Evolutionary conservation across 2,888 invertebrate species (phyloP).

Genomic region (Dryobota labecula): DNA sequence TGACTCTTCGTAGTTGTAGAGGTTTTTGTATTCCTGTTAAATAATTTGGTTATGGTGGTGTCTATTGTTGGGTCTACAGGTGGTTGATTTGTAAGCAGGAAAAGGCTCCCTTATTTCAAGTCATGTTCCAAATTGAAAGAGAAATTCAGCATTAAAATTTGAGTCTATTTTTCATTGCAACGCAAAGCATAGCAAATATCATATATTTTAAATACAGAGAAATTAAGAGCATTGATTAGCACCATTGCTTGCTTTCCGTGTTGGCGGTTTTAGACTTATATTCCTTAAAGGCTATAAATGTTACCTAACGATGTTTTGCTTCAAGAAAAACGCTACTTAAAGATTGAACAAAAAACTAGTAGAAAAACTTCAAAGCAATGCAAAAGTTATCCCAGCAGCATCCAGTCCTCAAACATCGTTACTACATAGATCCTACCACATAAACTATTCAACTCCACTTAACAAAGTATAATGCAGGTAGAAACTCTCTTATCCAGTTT

Average conservation of each 20-base stretch:
- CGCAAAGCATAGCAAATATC: no score
- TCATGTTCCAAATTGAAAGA: background rate
- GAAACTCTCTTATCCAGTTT: slow-evolving; percentile 39
- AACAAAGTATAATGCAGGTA: slow-evolving; percentile 51
- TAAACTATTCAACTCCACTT: slow-evolving; percentile 47
- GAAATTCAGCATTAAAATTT: background rate
- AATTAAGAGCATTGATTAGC: background rate
- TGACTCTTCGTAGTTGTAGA: no score
- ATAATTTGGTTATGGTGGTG: background rate
- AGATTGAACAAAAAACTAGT: background rate
- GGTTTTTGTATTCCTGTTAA: background rate
- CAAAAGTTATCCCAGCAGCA: slow-evolving; percentile 7
- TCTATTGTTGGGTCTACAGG: no score
- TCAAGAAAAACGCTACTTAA: background rate
- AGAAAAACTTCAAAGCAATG: background rate
- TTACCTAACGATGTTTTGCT: background rate
- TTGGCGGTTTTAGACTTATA: background rate
- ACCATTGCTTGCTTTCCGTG: background rate
- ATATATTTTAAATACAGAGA: background rate
- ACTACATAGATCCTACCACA: slow-evolving; percentile 21
- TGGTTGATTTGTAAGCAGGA: no score
- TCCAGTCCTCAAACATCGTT: slow-evolving; percentile 25
- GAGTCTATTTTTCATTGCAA: background rate
- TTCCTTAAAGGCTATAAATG: background rate
- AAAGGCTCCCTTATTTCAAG: background rate